Evolutionary conservation across 2,888 invertebrate genomes (phyloP).

Genomic region (Dendrolimus houi): DNA sequence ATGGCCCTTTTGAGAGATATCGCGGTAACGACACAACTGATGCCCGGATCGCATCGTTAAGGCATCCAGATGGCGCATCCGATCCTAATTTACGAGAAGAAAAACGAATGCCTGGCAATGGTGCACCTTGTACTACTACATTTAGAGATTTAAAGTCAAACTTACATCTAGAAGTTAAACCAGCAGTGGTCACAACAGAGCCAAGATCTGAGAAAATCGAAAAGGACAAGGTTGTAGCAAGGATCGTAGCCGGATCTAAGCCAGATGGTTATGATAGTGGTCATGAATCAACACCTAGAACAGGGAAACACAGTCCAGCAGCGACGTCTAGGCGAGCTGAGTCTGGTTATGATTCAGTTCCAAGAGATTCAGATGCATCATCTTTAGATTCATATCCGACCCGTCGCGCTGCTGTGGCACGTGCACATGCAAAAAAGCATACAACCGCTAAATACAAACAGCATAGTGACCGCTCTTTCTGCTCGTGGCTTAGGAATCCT

Average conservation of each 20-base stretch:
- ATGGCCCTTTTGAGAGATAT: slow-evolving; percentile 81
- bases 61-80: slow-evolving; percentile 95
- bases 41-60: slow-evolving; percentile 81
- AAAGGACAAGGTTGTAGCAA: slow-evolving; percentile 80
- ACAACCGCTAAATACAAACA: slow-evolving; percentile 80
- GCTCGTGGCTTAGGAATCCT: slow-evolving; percentile 85
- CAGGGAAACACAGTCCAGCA: slow-evolving; percentile 87
- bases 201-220: slow-evolving; percentile 78
- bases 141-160: slow-evolving; percentile 76
- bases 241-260: slow-evolving; percentile 79
- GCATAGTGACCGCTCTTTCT: slow-evolving; percentile 83
- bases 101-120: slow-evolving; percentile 78
- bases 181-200: slow-evolving; percentile 76
- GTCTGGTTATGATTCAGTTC: slow-evolving; percentile 94
- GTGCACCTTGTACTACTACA: slow-evolving; percentile 76
- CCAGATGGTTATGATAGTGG: slow-evolving; percentile 89
- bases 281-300: slow-evolving; percentile 88
- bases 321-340: slow-evolving; percentile 88
- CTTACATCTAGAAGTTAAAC: slow-evolving; percentile 64
- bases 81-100: slow-evolving; percentile 91
- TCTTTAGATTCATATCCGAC: slow-evolving; percentile 85
- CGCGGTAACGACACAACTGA: slow-evolving; percentile 68
- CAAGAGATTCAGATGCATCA: slow-evolving; percentile 91
- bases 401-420: slow-evolving; percentile 61
- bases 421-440: slow-evolving; percentile 72